A percentile compares a stretch with the other conserved stretches of the same genome.
Conservation (phyloP, 2,797 vertebrate genomes). For the Microhierax caerulescens region DNA sequence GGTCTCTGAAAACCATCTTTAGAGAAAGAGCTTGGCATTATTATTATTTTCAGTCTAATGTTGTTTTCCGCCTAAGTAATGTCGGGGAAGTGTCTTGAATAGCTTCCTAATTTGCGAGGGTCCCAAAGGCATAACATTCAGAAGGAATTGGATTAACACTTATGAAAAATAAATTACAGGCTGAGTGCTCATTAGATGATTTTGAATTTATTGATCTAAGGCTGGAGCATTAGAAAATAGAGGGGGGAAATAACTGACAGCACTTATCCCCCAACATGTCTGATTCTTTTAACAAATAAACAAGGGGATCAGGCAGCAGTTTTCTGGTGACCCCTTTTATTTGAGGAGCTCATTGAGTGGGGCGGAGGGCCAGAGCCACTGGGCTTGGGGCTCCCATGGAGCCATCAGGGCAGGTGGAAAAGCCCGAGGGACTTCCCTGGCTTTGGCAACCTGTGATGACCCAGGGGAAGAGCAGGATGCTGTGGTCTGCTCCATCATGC, state of each 20-base stretch:
- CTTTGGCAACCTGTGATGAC: background rate
- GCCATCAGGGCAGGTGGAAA: fast-evolving
- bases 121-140: background rate
- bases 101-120: background rate
- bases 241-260: background rate
- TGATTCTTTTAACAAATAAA: background rate
- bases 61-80: background rate
- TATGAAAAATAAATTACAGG: background rate
- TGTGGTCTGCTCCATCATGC: fast-evolving
- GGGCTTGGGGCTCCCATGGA: fast-evolving
- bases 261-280: background rate
- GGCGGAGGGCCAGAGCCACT: background rate
- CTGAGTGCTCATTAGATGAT: slow-evolving; percentile 8
- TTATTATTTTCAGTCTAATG: background rate
- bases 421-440: background rate
- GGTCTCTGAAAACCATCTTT: background rate
- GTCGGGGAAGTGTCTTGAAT: background rate
- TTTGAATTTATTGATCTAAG: background rate
- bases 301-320: too few species aligned
- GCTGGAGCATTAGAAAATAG: background rate
- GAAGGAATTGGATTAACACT: slow-evolving; percentile 18
- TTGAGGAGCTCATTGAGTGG: fast-evolving
- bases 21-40: background rate
- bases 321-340: background rate
- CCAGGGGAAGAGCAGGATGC: background rate